A percentile compares a stretch with the other conserved stretches of the same genome.
Conservation (phyloP, 2,888 invertebrate genomes). For the Amblyjoppa fuscipennis region DNA sequence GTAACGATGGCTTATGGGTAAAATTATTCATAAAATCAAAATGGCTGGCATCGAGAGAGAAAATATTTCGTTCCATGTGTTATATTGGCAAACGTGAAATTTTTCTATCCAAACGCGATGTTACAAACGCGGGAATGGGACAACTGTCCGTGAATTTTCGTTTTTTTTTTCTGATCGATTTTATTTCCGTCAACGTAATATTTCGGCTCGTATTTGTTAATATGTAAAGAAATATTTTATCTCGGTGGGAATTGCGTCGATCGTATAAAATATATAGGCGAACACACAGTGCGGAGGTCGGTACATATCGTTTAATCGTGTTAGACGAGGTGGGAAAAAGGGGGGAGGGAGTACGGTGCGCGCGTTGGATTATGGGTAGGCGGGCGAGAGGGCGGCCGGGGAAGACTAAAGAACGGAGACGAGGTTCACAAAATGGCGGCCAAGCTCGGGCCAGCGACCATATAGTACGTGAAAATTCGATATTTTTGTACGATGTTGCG, state of each 20-base stretch:
- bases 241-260: slow-evolving; percentile 21
- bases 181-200: slow-evolving; percentile 12
- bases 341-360: slow-evolving; percentile 64
- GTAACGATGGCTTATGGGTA: slow-evolving; percentile 78
- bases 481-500: slow-evolving; percentile 81
- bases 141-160: slow-evolving; percentile 7
- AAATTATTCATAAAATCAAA: slow-evolving; percentile 76
- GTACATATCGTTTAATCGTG: slow-evolving; percentile 58
- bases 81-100: slow-evolving; percentile 67
- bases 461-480: slow-evolving; percentile 82
- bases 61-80: slow-evolving; percentile 38
- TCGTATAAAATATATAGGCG: slow-evolving; percentile 26
- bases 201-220: background rate
- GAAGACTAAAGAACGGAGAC: slow-evolving; percentile 78
- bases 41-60: slow-evolving; percentile 72
- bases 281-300: slow-evolving; percentile 53
- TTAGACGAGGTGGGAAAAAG: slow-evolving; percentile 18
- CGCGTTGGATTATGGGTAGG: slow-evolving; percentile 81
- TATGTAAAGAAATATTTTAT: background rate
- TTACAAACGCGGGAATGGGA: background rate
- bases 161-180: slow-evolving; percentile 16
- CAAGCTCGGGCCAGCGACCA: slow-evolving; percentile 81
- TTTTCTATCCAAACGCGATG: slow-evolving; percentile 37
- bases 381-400: slow-evolving; percentile 65
- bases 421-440: slow-evolving; percentile 84